Base-by-base conservation (phyloP, 2,113 vertebrate genomes). In the Otis tarda region DNA sequence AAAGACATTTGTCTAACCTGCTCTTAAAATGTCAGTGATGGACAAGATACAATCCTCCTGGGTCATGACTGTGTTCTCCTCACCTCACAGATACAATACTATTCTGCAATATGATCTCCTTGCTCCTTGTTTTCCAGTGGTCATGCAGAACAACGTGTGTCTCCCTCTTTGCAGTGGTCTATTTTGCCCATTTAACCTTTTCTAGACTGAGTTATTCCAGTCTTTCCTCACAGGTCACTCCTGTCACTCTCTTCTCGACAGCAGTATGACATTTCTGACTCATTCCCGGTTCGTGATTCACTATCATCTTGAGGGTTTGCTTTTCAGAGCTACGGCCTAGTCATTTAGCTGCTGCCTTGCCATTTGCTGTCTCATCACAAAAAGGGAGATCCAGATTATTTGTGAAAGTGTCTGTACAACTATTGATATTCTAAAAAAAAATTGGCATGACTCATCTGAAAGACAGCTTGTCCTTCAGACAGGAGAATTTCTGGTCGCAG, bases 401-500 rank as follows among this genome's bases (percentile, higher is more conserved):
- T 39, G 30, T 56, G 69, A 81, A 56, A 71, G 56, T 4, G 49
- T 49, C 77, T 82, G 61, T 7, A 37, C 49, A 50, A 35, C 16
- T 49, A 90, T 6, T 61, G 53, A 56, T 31, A 81, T 10, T 45
- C 53, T 37, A 27, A 74, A 77, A 76, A 70, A 41, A 33, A 59
- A 35, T 1, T 3, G 35, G 25, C 5, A 10, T 68, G 92, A 83
- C 25, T 91, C 60, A 70, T 76, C 21, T 18, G 4, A 4, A 14
- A 70, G 67, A 19, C 3, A 91, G n/a, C 41, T n/a, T 57, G 69
- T 93, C 91, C 94, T 95, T 87, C 93, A 87, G 81, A 87, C 7
- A 75, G 49, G 53, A 18, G 18, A 37, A 41, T 21, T 64, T 31
- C 45, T 82, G 65, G 30, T 1, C 71, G 83, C 84, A 75, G 80